Base-by-base conservation (phyloP, 2,888 invertebrate species). In the Thalpophila matura region DNA sequence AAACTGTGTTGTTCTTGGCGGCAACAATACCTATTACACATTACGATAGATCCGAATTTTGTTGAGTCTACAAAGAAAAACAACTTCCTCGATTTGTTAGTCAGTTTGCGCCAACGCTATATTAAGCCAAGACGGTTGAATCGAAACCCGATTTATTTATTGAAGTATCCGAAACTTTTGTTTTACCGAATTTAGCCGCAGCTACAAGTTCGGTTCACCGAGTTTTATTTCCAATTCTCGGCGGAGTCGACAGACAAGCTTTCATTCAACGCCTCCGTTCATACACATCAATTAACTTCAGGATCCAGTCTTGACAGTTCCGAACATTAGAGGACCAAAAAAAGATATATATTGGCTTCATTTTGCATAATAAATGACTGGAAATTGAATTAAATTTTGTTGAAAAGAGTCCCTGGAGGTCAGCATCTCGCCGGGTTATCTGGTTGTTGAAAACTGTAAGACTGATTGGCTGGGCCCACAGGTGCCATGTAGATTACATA, bases 401-500 rank as follows among this genome's bases (percentile, higher is more conserved):
- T 54, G 68, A 72, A 73, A 72, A 64, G 56, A 42, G 61, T 46
- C 71, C 57, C 64, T 38, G 50, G 50, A 40, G 72, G 57, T 24
- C 37, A 7, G 10, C 26, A 27, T 51, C 35, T 56, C 24, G 6
- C 6, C 9, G 53, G 63, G 55, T 71, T 63, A 79, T 61, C 47
- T 16, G 31, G 42, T 47, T 55, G 60, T 51, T 51, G 43, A 68
- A 66, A 81, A 76, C 50, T 79, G 72, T 71, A 74, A 70, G 80
- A 66, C 68, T 77, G 82, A 82, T 81, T 80, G 71, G 71, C 37
- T 20, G 43, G 68, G 46, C 57, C 55, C 62, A 14, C 42, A 63
- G 66, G 75, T 71, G 60, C 49, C 33, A 35, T 50, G 70, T 69
- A 76, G 75, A 83, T 84, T 79, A 81, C 65, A 74, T 80, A 73